Evolutionary conservation across 2,888 invertebrate species (phyloP).

Genomic region (Lomographa bimaculata): DNA sequence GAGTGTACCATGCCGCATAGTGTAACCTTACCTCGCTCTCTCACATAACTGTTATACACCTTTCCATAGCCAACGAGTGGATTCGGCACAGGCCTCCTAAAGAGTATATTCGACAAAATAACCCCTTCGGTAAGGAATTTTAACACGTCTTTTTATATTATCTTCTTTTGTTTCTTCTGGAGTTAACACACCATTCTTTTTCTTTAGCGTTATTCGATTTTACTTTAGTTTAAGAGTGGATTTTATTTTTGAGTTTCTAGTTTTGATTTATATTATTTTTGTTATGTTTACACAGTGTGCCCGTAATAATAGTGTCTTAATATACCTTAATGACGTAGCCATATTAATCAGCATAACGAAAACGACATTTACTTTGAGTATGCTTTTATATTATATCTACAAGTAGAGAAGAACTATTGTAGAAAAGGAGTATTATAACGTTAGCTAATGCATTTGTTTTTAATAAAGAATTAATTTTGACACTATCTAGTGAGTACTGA

Average conservation of each 20-base stretch:
- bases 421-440: slow-evolving; percentile 58
- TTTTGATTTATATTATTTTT: slow-evolving; percentile 55
- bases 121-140: slow-evolving; percentile 85
- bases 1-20: slow-evolving; percentile 71
- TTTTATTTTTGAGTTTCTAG: slow-evolving; percentile 63
- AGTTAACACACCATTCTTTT: slow-evolving; percentile 59
- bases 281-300: slow-evolving; percentile 72
- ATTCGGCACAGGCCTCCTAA: slow-evolving; percentile 84
- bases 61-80: slow-evolving; percentile 83
- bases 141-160: slow-evolving; percentile 78
- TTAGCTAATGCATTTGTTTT: slow-evolving; percentile 61
- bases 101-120: slow-evolving; percentile 85
- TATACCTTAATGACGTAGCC: slow-evolving; percentile 67
- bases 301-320: slow-evolving; percentile 70
- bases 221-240: slow-evolving; percentile 58
- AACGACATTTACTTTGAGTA: slow-evolving; percentile 73
- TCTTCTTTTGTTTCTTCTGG: slow-evolving; percentile 62
- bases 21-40: slow-evolving; percentile 76
- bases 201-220: slow-evolving; percentile 62
- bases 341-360: slow-evolving; percentile 66
- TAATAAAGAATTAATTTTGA: slow-evolving; percentile 38
- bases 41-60: slow-evolving; percentile 83
- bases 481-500: slow-evolving; percentile 34
- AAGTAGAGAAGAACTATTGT: slow-evolving; percentile 67
- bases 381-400: slow-evolving; percentile 65